Conservation (phyloP, 2,797 vertebrate species). For the Parauchenoglanis ngamensis region DNA sequence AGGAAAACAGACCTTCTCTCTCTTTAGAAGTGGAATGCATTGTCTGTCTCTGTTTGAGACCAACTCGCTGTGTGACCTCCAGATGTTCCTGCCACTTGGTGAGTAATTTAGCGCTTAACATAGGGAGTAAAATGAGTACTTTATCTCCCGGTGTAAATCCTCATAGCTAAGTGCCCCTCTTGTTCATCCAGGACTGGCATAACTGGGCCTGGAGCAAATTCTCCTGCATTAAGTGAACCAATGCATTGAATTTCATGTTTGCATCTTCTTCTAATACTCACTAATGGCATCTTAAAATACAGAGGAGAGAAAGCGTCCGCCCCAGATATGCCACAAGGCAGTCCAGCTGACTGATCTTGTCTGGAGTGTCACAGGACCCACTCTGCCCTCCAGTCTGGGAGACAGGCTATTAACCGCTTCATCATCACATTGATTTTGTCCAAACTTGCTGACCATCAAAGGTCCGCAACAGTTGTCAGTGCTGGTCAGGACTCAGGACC, state of each 20-base stretch:
- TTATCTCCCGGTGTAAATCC: neutral
- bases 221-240: neutral
- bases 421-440: neutral
- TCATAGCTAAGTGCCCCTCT: neutral
- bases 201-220: neutral
- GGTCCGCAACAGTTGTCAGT: neutral
- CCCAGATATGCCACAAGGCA: neutral
- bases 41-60: neutral
- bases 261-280: neutral
- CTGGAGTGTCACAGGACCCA: neutral
- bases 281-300: neutral
- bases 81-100: neutral
- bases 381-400: neutral
- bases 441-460: neutral
- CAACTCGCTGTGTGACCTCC: neutral
- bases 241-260: neutral
- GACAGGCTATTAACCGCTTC: neutral
- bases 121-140: neutral
- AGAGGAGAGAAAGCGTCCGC: neutral
- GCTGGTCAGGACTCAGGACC: neutral
- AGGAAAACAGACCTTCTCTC: neutral
- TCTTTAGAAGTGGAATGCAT: neutral
- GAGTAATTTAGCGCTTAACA: neutral
- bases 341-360: neutral
- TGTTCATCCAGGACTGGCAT: neutral